Evolutionary conservation across 1,140 invertebrate genomes (phyloP).

Genomic region (Heliothis subflexa): DNA sequence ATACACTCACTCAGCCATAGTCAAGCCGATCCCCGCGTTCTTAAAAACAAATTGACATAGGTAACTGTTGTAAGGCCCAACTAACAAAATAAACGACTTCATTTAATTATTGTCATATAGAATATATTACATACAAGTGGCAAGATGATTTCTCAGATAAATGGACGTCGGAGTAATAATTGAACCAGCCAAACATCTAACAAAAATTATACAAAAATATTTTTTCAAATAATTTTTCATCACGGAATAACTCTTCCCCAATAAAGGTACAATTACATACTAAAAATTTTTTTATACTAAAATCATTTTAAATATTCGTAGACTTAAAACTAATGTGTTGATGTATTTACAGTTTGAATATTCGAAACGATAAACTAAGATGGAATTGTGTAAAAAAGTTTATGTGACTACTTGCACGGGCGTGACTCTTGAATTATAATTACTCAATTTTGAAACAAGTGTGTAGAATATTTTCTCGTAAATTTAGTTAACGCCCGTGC

Average conservation of each 20-base stretch:
- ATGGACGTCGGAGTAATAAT: background rate
- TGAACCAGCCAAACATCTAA: background rate
- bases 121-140: too few relatives aligned
- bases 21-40: too few relatives aligned
- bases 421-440: background rate
- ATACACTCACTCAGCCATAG: too few relatives aligned
- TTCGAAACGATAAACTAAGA: slow-evolving; percentile 2
- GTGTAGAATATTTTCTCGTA: too few relatives aligned
- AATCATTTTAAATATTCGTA: slow-evolving; percentile 29
- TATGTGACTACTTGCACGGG: background rate
- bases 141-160: background rate
- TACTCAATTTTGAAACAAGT: background rate
- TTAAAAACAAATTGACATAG: too few relatives aligned
- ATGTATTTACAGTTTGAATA: slow-evolving; percentile 37
- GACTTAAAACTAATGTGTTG: slow-evolving; percentile 28
- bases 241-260: slow-evolving; percentile 20
- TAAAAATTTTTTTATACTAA: slow-evolving; percentile 14
- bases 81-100: too few relatives aligned
- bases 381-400: slow-evolving; percentile 18
- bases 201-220: slow-evolving; percentile 13
- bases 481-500: too few relatives aligned
- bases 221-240: background rate
- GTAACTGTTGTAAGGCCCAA: too few relatives aligned
- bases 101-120: too few relatives aligned
- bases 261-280: slow-evolving; percentile 11